Evolutionary conservation across 2,888 invertebrate species (phyloP), one percentile per base, ranked within the genome.

Genomic region (Drosophila melanosoma): DNA sequence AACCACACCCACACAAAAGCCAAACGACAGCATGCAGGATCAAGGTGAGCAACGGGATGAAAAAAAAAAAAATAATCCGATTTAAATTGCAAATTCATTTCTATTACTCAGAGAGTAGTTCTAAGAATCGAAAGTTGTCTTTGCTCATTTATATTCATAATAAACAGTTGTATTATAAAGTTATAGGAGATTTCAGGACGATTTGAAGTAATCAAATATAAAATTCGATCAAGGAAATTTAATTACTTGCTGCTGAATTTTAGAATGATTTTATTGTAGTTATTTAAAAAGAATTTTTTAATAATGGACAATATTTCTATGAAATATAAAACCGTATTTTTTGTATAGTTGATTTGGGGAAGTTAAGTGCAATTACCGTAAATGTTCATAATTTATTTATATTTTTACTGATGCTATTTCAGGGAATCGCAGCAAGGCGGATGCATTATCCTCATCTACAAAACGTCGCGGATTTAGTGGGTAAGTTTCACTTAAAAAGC

Each of bases 381-480:
- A 23, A 54, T 38, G 4, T 26, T 15, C 7, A 45, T 45, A 1
- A 54, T n/a, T 11, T 38, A 36, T 54, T 26, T 12, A 38, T 54
- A 38, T 23, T 0, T 26, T 3, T 58, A 45, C 32, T 17, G 11
- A 32, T 33, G 7, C 12, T 8, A 5, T 52, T 29, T 58, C 49
- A 89, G 96, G 95, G 84, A 93, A 91, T 82, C 92, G 93, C 42
- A 85, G 87, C 78, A 93, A 93, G 83, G 83, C 92, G 49, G 93
- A 93, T 85, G 86, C 92, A 26, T 82, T 93, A 23, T 97, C 96
- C 85, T 97, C 97, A 67, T 97, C 97, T 60, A 97, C 97, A 92
- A 97, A 97, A 92, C 94, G 97, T 71, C 95, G 97, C 81, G 97
- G 96, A 57, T 97, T 97, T 90, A 96, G 96, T 92, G 96, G 96